phyloP scores from a whole-genome alignment of 2,888 invertebrate genomes.

The Lamellibrachia columna region DNA sequence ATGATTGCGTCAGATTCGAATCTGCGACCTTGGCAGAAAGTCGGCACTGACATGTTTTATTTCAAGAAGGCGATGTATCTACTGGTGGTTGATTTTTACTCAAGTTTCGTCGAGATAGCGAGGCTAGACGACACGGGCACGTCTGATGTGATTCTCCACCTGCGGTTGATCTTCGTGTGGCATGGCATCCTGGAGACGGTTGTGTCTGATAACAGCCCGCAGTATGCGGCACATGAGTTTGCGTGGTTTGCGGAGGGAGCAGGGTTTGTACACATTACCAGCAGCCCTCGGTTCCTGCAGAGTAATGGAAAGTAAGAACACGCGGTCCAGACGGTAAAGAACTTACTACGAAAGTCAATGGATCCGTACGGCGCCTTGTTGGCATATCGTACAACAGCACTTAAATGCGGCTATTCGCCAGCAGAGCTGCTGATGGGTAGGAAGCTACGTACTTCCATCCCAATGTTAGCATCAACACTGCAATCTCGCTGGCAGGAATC shows the following conservation, averaged over 20 bases:
- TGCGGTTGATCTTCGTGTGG: no score
- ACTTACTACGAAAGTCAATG: background rate
- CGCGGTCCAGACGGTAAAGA: background rate
- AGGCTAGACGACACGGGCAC: no score
- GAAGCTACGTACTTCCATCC: background rate
- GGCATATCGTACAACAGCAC: background rate
- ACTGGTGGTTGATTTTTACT: conserved; percentile 27
- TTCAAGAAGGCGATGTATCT: no score
- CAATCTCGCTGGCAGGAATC: background rate
- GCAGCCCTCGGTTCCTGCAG: background rate
- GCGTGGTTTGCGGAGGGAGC: background rate
- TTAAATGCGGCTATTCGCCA: background rate
- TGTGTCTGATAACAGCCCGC: background rate
- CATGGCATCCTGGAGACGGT: background rate
- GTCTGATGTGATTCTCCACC: no score
- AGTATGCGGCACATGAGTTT: background rate
- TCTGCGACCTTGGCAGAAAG: no score
- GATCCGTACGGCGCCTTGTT: background rate
- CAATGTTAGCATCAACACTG: background rate
- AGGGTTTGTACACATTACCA: background rate
- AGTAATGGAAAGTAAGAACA: background rate
- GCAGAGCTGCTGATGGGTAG: background rate
- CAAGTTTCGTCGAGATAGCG: conserved; percentile 19
- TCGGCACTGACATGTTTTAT: no score
- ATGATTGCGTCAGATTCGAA: background rate